phyloP scores from a whole-genome alignment of 2,888 invertebrate genomes.

The Lycaena phlaeas region DNA sequence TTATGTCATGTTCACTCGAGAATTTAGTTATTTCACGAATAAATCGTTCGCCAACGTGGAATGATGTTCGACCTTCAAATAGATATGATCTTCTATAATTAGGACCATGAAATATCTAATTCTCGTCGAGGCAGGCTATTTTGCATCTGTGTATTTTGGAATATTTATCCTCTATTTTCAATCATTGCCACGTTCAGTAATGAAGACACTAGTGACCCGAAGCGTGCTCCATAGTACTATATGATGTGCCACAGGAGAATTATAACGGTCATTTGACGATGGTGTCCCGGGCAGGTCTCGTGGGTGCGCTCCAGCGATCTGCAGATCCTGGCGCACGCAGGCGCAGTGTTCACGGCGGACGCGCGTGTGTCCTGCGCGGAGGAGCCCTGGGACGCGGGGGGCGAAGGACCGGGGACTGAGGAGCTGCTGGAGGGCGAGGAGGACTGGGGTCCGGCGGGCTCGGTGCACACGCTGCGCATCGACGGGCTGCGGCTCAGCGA shows the following conservation, averaged over 20 bases:
- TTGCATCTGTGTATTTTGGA: too few species aligned
- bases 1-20: too few species aligned
- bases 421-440: slow-evolving; percentile 64
- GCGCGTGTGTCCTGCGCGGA: slow-evolving; percentile 75
- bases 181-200: too few species aligned
- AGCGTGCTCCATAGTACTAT: background rate
- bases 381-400: slow-evolving; percentile 29
- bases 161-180: too few species aligned
- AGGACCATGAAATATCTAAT: too few species aligned
- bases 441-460: slow-evolving; percentile 50
- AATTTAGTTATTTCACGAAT: too few species aligned
- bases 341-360: slow-evolving; percentile 78
- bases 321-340: slow-evolving; percentile 78
- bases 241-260: background rate
- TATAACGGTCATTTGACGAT: background rate
- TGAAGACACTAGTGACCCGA: too few species aligned
- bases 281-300: slow-evolving; percentile 72
- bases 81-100: too few species aligned
- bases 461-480: slow-evolving; percentile 74
- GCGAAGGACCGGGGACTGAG: slow-evolving; percentile 60
- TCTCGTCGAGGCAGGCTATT: too few species aligned
- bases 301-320: slow-evolving; percentile 82
- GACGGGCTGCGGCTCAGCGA: slow-evolving; percentile 73
- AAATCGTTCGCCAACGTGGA: too few species aligned
- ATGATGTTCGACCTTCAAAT: too few species aligned